Percentiles rank a stretch among this genome's conserved stretches.
Evolutionary conservation across 2,797 vertebrate species (phyloP).

Genomic region (Kryptolebias ocellatus): DNA sequence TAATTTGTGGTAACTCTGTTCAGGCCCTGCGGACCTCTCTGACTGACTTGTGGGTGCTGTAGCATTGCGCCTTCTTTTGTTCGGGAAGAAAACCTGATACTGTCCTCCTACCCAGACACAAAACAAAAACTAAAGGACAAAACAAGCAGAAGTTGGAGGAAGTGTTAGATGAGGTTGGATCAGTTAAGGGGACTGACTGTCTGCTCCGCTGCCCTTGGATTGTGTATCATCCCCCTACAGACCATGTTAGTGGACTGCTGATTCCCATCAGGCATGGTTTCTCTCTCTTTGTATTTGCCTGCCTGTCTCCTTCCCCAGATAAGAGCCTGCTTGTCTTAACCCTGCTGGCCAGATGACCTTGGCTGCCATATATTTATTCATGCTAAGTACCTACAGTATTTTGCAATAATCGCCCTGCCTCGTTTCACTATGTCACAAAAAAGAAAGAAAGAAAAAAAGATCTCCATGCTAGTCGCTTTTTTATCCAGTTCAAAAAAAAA

Average conservation of each 20-base stretch:
- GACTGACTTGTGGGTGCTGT: conserved; percentile 43
- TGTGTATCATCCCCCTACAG: conserved; percentile 61
- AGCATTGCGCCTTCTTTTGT: conserved; percentile 25
- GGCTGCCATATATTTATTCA: conserved; percentile 73
- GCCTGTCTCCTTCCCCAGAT: conserved; percentile 70
- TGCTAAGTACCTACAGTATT: conserved; percentile 57
- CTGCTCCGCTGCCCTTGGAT: conserved; percentile 63
- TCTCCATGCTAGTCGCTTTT: conserved; percentile 71
- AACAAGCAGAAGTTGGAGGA: conserved; percentile 28
- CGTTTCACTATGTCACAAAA: conserved; percentile 47
- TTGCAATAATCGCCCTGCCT: conserved; percentile 45
- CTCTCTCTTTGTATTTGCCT: conserved; percentile 58
- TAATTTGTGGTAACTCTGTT: conserved; percentile 79
- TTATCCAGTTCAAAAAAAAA: conserved; percentile 65
- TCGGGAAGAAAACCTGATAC: conserved; percentile 14
- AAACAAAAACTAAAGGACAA: conserved; percentile 31
- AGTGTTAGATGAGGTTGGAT: conserved; percentile 49
- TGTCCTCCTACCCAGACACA: conserved; percentile 23
- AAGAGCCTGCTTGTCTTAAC: conserved; percentile 70
- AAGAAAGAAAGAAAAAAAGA: conserved; percentile 12
- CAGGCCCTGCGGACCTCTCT: conserved; percentile 65
- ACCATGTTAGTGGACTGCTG: conserved; percentile 62
- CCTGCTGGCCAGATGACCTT: conserved; percentile 80
- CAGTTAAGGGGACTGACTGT: conserved; percentile 50
- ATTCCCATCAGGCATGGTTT: conserved; percentile 76